Evolutionary conservation across 1,140 invertebrate genomes (phyloP), one percentile per base, ranked within the genome.

Genomic region (Sycobia sp.): DNA sequence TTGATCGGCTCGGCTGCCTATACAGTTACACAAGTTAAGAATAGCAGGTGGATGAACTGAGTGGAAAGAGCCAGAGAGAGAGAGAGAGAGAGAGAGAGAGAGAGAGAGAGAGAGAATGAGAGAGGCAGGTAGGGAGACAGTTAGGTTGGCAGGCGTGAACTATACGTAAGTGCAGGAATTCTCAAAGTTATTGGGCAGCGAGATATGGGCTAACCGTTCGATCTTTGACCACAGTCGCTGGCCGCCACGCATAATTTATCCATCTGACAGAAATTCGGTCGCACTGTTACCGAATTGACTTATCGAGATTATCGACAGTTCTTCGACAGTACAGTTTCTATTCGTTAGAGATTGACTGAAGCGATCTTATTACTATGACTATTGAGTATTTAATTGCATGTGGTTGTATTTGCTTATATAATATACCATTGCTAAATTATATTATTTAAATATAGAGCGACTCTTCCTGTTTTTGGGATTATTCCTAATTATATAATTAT

Each of bases 151-250:
- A n/a, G n/a, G n/a, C n/a, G n/a, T n/a, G n/a, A n/a, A n/a, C n/a
- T 14, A 47, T 27, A 23, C 2, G 2, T 14, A 47, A 27, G 36
- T 14, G 25, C 32, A n/a, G 20, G 25, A 20, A 18, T 55, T 23
- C 53, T 23, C n/a, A 10, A 32, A 55, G 25, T 55, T 55, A 55
- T 41, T 55, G 23, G 38, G 20, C 51, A 13, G 22, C 23, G 39
- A 23, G 39, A 43, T 29, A 49, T 32, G 47, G 47, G 27, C 25
- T n/a, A 43, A 27, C 22, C 22, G 22, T 41, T 14, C 22, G 22
- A 20, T 18, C 25, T 43, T 55, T 55, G 53, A 55, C 43, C 39
- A 20, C 53, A 13, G 9, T 11, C 38, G 4, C 7, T 32, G 7
- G 43, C 9, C 23, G 11, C 23, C 46, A 29, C n/a, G 8, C 8